phyloP scores from a whole-genome alignment of 2,888 invertebrate genomes.

The Drosophila anomelani region DNA sequence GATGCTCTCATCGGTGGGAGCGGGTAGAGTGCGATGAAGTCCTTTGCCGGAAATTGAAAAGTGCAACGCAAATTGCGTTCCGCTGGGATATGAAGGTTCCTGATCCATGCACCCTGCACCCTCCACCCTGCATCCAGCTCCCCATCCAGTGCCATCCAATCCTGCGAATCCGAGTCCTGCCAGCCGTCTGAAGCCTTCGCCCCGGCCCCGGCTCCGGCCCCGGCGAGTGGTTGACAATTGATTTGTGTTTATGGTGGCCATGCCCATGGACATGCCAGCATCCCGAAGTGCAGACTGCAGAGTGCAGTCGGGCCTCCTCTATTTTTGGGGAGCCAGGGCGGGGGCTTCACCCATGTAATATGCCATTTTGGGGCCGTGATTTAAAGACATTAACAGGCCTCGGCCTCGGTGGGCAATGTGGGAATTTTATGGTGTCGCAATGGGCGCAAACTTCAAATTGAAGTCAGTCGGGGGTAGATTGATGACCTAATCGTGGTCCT shows the following conservation, averaged over 20 bases:
- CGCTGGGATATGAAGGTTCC: slow-evolving; percentile 48
- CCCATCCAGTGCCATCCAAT: background rate
- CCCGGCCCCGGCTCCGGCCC: slow-evolving; percentile 10
- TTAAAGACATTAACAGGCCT: slow-evolving; percentile 70
- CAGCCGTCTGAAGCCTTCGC: slow-evolving; percentile 45
- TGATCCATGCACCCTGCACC: background rate
- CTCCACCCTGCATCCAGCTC: background rate
- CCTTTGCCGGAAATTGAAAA: slow-evolving; percentile 74
- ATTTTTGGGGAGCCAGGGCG: background rate
- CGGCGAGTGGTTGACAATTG: slow-evolving; percentile 77
- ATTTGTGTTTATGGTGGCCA: slow-evolving; percentile 73
- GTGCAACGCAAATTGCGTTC: slow-evolving; percentile 78
- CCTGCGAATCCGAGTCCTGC: slow-evolving; percentile 17
- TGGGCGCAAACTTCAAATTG: slow-evolving; percentile 20
- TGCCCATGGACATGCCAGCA: slow-evolving; percentile 28
- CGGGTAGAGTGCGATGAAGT: slow-evolving; percentile 44
- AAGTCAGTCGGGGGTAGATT: slow-evolving; percentile 22
- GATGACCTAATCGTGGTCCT: slow-evolving; percentile 31
- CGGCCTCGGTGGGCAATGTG: background rate
- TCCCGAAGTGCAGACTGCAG: slow-evolving; percentile 10
- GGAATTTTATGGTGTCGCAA: slow-evolving; percentile 45
- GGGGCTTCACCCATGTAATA: slow-evolving; percentile 57
- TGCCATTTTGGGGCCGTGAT: slow-evolving; percentile 71
- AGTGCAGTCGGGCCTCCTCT: slow-evolving; percentile 2
- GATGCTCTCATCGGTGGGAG: slow-evolving; percentile 4